Evolutionary conservation across 2,113 vertebrate species (phyloP).

Genomic region (Megaceryle maxima): DNA sequence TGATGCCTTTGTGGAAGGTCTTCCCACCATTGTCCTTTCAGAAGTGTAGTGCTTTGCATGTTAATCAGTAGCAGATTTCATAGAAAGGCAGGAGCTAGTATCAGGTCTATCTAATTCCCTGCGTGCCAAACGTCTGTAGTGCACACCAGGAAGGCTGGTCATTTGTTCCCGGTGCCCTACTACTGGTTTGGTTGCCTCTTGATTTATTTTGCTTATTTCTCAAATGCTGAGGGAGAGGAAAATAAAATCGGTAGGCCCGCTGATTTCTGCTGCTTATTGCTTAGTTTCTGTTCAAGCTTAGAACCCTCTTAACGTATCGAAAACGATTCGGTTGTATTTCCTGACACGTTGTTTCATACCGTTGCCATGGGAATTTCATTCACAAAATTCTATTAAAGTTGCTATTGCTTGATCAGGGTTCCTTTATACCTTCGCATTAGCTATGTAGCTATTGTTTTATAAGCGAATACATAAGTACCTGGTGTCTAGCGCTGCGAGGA

Average conservation of each 20-base stretch:
- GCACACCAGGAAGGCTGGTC: neutral
- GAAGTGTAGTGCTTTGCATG: constrained; percentile 28
- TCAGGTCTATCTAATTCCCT: constrained; percentile 38
- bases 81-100: neutral
- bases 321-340: neutral
- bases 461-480: neutral
- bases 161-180: constrained; percentile 1
- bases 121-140: neutral
- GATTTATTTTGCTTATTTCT: neutral
- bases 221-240: neutral
- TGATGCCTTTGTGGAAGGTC: constrained; percentile 52
- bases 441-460: neutral
- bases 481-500: neutral
- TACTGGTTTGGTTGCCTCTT: neutral
- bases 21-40: constrained; percentile 60
- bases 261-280: neutral
- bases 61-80: constrained; percentile 57
- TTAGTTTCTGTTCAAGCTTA: neutral
- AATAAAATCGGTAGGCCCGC: neutral
- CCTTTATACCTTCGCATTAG: neutral
- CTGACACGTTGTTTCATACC: neutral
- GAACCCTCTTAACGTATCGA: neutral
- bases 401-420: neutral
- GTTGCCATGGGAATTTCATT: constrained; percentile 58
- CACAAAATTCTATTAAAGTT: constrained; percentile 24